Conservation (phyloP, 2,888 invertebrate species). For the Sesamia inferens region DNA sequence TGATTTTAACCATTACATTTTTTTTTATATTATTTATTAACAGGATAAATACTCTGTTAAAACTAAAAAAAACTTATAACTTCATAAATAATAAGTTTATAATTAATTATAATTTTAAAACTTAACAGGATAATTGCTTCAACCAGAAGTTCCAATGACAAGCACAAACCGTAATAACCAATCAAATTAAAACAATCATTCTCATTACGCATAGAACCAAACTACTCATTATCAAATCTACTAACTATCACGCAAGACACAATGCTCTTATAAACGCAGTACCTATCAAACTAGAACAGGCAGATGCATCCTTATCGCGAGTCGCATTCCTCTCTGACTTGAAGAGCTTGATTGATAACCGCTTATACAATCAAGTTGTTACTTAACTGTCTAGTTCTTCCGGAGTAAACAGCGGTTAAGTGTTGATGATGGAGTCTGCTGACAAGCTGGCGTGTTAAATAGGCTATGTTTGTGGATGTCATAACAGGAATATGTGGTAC, state of each 20-base stretch:
- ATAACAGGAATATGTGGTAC: not conserved
- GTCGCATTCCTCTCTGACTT: slow-evolving; percentile 59
- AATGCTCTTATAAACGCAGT: slow-evolving; percentile 32
- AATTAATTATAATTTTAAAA: not conserved
- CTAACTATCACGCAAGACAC: slow-evolving; percentile 40
- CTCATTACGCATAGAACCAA: not conserved
- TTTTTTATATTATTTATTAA: no score
- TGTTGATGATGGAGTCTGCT: not conserved
- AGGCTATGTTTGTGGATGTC: not conserved
- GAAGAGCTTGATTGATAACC: slow-evolving; percentile 65
- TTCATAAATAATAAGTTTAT: no score
- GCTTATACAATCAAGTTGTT: slow-evolving; percentile 51
- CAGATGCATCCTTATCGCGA: slow-evolving; percentile 62
- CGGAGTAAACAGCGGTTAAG: slow-evolving; percentile 32
- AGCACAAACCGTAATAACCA: not conserved
- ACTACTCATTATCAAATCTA: slow-evolving; percentile 39
- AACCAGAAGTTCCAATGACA: no score
- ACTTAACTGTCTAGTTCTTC: slow-evolving; percentile 34
- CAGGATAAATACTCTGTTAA: no score
- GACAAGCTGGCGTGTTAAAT: not conserved
- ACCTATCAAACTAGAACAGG: slow-evolving; percentile 46
- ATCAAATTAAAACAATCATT: not conserved
- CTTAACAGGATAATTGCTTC: not conserved
- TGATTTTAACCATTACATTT: no score
- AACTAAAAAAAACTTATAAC: no score